Evolutionary conservation across 2,888 invertebrate species (phyloP).

Genomic region (Mellilla xanthometata): DNA sequence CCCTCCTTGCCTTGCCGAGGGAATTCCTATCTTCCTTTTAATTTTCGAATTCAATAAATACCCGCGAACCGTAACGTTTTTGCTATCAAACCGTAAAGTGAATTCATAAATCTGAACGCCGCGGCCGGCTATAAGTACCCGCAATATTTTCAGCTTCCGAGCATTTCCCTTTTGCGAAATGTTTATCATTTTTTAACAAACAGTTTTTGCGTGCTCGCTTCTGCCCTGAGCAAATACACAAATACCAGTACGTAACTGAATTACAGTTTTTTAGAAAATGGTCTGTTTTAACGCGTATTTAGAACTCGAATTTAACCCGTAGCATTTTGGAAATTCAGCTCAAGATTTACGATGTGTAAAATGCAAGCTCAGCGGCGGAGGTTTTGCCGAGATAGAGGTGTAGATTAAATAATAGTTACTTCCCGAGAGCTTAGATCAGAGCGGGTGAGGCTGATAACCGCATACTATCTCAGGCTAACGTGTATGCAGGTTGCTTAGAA

Average conservation of each 20-base stretch:
- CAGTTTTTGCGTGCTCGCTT: slow-evolving; percentile 17
- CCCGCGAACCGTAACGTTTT: slow-evolving; percentile 55
- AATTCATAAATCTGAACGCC: slow-evolving; percentile 38
- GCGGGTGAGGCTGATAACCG: slow-evolving; percentile 12
- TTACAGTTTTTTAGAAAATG: slow-evolving; percentile 4
- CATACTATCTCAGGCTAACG: slow-evolving; percentile 9
- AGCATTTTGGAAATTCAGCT: slow-evolving; percentile 3
- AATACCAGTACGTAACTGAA: slow-evolving; percentile 1
- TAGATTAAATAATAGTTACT: slow-evolving; percentile 19
- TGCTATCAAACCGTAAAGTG: slow-evolving; percentile 47
- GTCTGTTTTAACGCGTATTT: neutral
- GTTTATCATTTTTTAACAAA: slow-evolving; percentile 20
- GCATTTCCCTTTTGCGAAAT: slow-evolving; percentile 22
- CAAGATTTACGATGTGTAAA: slow-evolving; percentile 17
- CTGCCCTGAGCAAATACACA: slow-evolving; percentile 11
- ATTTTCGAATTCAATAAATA: slow-evolving; percentile 79
- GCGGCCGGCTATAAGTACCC: slow-evolving; percentile 25
- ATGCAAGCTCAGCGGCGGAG: slow-evolving; percentile 9
- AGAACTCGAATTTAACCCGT: neutral
- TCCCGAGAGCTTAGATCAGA: slow-evolving; percentile 14
- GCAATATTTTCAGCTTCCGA: slow-evolving; percentile 26
- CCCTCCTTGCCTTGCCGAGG: slow-evolving; percentile 51
- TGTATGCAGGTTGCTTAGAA: slow-evolving; percentile 13
- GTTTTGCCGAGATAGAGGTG: slow-evolving; percentile 9
- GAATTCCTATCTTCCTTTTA: slow-evolving; percentile 71